Conservation (phyloP, 2,797 vertebrate genomes). For the Sebastes vulpes region DNA sequence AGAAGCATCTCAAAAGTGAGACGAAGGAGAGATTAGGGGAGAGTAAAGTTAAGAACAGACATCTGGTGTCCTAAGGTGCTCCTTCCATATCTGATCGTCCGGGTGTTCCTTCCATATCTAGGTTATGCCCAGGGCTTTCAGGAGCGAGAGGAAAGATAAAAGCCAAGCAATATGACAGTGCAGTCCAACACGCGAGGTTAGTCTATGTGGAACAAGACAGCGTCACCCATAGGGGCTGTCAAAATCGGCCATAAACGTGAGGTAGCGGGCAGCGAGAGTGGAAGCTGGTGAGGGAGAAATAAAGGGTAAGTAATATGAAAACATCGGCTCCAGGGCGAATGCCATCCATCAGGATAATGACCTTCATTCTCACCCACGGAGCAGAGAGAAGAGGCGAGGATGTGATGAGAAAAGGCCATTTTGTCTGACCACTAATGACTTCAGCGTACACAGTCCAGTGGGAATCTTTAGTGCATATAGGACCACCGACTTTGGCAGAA, state of each 20-base stretch:
- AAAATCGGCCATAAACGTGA: constrained; percentile 45
- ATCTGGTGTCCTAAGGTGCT: constrained; percentile 44
- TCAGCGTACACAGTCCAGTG: constrained; percentile 23
- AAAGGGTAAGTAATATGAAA: constrained; percentile 53
- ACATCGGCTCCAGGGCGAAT: constrained; percentile 30
- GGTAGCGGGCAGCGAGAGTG: not conserved
- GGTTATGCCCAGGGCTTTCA: constrained; percentile 36
- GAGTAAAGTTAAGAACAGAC: constrained; percentile 51
- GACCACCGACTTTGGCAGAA: not conserved
- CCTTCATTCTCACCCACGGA: constrained; percentile 11
- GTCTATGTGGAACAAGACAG: constrained; percentile 30
- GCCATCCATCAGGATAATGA: constrained; percentile 58
- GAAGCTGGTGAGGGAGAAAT: constrained; percentile 24
- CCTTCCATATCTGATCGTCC: constrained; percentile 41
- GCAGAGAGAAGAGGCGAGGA: constrained; percentile 16
- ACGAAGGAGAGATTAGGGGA: constrained; percentile 48
- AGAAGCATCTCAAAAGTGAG: constrained; percentile 32
- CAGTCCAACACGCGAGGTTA: constrained; percentile 14
- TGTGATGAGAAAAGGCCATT: constrained; percentile 26
- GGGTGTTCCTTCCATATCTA: constrained; percentile 49
- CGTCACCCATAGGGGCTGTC: constrained; percentile 32
- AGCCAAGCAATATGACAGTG: constrained; percentile 19
- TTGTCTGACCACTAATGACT: constrained; percentile 40
- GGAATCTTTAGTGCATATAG: constrained; percentile 5
- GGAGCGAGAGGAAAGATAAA: constrained; percentile 41